Evolutionary conservation across 2,113 vertebrate species (phyloP), one percentile per base, ranked within the genome.

Genomic region (Xenopus borealis): DNA sequence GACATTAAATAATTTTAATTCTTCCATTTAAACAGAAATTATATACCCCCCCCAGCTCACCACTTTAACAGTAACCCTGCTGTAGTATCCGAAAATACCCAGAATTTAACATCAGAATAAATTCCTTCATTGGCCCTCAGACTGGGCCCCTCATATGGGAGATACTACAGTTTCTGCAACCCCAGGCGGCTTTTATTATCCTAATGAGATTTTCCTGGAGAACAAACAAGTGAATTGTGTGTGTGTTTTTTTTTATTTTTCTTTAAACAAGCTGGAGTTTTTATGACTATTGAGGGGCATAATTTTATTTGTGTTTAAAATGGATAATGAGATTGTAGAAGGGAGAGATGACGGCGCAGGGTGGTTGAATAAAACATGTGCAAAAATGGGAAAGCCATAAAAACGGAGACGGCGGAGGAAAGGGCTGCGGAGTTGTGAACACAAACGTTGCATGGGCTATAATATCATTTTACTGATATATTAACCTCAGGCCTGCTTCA

Each of bases 231-330:
- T 58, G 30, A 52, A 46, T 46, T 30, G 62, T 23, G 58, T 18
- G n/a, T 12, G 23, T 27, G 23, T 27, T 1, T 27, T 1, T 27
- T 27, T 27, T 27, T 27, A 33, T 62, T 18, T 33, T 45, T 11
- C 30, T 72, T 33, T 64, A 40, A 65, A 64, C 18, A 47, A 44
- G 46, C 53, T 40, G 13, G 19, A 55, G 17, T 66, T 75, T 27
- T 75, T 69, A 69, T n/a, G 72, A 47, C 33, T 46, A 18, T 66
- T 65, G 62, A 57, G 71, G 71, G 62, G 40, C 64, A 55, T 27
- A 40, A n/a, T 67, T 30, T 13, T 74, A 74, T 74, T 57, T 59
- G 33, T 46, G 52, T 57, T 63, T 71, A 57, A 65, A 66, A 57
- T 59, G 55, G 23, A 66, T 67, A 74, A 74, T 74, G 72, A 67